phyloP scores from a whole-genome alignment of 2,113 vertebrate species.

The Scopus umbretta region DNA sequence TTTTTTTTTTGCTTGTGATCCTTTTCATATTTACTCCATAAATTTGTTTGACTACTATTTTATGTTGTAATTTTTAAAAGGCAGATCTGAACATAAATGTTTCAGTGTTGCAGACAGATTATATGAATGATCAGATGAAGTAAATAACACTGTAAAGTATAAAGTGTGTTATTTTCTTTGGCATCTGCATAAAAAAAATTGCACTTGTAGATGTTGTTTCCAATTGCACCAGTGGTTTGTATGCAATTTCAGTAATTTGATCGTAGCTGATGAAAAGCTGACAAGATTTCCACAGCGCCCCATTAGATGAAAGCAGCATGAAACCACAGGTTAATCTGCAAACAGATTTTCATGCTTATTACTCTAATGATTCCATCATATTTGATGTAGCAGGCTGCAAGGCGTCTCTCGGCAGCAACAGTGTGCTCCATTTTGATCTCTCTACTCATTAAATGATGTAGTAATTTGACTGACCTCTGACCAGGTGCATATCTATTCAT shows the following conservation, averaged over 20 bases:
- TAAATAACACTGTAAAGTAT: slow-evolving; percentile 68
- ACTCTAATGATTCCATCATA: slow-evolving; percentile 98
- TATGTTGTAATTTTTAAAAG: not conserved
- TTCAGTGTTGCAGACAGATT: not conserved
- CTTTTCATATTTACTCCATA: not conserved
- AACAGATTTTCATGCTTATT: slow-evolving; percentile 99
- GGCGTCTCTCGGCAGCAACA: slow-evolving; percentile 82
- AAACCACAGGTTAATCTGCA: slow-evolving; percentile 91
- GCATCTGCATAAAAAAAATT: slow-evolving; percentile 68
- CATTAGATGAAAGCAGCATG: slow-evolving; percentile 86
- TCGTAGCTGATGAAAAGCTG: slow-evolving; percentile 85
- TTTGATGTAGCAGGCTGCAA: slow-evolving; percentile 86
- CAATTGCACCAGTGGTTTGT: slow-evolving; percentile 78
- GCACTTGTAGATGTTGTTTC: slow-evolving; percentile 75
- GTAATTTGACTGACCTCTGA: slow-evolving; percentile 97
- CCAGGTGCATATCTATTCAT: slow-evolving; percentile 85
- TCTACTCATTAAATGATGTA: slow-evolving; percentile 90
- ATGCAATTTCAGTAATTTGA: slow-evolving; percentile 83
- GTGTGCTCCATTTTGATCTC: slow-evolving; percentile 85
- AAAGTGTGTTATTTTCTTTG: slow-evolving; percentile 71
- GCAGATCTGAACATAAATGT: not conserved
- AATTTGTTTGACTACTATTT: not conserved
- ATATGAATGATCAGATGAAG: slow-evolving; percentile 35
- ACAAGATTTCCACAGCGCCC: slow-evolving; percentile 81
- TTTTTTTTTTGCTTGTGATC: not conserved